Percentiles rank a stretch among this genome's conserved stretches.
Conservation (phyloP, 2,113 vertebrate species). For the Todiramphus saurophagus region DNA sequence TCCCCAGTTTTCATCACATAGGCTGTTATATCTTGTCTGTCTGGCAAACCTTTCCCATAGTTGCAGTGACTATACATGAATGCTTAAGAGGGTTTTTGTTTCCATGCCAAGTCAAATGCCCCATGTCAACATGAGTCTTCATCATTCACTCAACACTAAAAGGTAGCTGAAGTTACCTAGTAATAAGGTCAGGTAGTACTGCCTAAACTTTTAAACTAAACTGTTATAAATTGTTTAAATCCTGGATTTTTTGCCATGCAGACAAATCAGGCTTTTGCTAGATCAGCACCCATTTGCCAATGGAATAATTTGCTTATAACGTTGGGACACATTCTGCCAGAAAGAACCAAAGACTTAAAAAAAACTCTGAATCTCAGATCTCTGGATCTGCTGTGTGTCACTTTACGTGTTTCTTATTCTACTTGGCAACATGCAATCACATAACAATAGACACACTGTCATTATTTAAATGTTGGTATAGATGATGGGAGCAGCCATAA, state of each 20-base stretch:
- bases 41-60: background rate
- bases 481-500: background rate
- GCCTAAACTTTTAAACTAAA: background rate
- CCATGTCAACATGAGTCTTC: background rate
- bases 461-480: background rate
- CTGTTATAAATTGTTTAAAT: background rate
- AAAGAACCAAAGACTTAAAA: background rate
- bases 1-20: background rate
- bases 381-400: background rate
- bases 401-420: background rate
- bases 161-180: background rate
- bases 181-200: background rate
- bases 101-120: background rate
- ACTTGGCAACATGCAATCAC: background rate
- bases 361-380: background rate
- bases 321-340: background rate
- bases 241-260: background rate
- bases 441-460: background rate
- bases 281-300: background rate
- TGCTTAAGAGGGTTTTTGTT: background rate
- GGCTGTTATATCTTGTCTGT: background rate
- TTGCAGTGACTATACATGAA: background rate
- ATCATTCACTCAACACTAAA: background rate
- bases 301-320: background rate
- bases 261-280: background rate